Evolutionary conservation across 2,888 invertebrate genomes (phyloP).

Genomic region (Protophormia terraenovae): DNA sequence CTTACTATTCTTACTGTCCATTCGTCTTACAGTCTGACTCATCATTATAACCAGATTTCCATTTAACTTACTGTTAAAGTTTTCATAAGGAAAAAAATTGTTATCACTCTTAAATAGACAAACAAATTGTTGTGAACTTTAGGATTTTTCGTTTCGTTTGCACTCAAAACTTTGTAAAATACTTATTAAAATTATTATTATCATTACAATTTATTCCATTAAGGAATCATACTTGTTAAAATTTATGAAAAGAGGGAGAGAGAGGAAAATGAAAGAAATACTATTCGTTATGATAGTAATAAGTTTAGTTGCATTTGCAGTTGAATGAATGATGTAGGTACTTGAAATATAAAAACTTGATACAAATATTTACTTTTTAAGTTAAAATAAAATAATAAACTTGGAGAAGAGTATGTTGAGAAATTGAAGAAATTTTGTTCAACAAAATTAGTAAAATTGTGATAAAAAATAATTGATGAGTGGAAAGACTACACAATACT

Average conservation of each 20-base stretch:
- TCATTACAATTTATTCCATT: slow-evolving; percentile 20
- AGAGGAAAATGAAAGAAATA: not conserved
- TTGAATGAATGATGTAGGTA: too few relatives aligned
- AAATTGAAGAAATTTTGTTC: too few relatives aligned
- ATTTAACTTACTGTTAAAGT: too few relatives aligned
- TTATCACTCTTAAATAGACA: slow-evolving; percentile 28
- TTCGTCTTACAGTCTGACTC: not conserved
- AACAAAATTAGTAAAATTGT: too few relatives aligned
- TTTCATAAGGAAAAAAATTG: too few relatives aligned
- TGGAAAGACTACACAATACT: too few relatives aligned
- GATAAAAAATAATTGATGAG: too few relatives aligned
- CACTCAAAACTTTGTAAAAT: slow-evolving; percentile 4
- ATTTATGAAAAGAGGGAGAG: not conserved
- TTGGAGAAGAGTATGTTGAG: too few relatives aligned
- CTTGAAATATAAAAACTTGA: too few relatives aligned
- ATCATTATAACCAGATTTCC: not conserved
- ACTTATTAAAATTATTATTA: slow-evolving; percentile 31
- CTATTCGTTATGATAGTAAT: not conserved
- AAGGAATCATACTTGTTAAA: not conserved
- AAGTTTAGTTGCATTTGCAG: not conserved
- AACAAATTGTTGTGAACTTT: slow-evolving; percentile 48
- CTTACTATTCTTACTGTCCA: not conserved
- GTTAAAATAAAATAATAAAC: too few relatives aligned
- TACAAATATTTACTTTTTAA: too few relatives aligned
- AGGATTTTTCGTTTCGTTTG: not conserved